A percentile compares a stretch with the other conserved stretches of the same genome.
These are phyloP conservation scores for Mylabris sibirica DNA, from an alignment of 2,888 invertebrate species.

Conservation along the genomic window DNA sequence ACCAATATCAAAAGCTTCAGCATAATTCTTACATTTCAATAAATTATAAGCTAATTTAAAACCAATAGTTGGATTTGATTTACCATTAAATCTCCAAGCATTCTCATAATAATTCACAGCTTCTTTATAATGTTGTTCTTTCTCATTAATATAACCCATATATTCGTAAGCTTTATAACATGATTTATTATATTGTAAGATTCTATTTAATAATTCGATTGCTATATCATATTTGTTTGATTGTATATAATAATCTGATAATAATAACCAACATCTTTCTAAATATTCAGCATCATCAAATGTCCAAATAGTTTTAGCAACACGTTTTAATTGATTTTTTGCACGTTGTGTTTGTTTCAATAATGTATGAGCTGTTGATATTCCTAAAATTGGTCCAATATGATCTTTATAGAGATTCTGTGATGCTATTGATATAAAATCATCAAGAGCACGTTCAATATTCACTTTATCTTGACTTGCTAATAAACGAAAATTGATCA, in stretches of 20 bases:
- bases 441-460: constrained; percentile 84
- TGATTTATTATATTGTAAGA: constrained; percentile 84
- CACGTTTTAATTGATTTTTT: constrained; percentile 89
- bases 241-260: constrained; percentile 90
- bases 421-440: constrained; percentile 74
- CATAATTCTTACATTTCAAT: constrained; percentile 86
- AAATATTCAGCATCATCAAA: constrained; percentile 96
- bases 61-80: constrained; percentile 84
- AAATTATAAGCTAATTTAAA: constrained; percentile 92
- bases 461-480: constrained; percentile 84
- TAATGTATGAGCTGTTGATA: constrained; percentile 75
- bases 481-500: constrained; percentile 83
- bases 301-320: constrained; percentile 87
- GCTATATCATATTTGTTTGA: constrained; percentile 87
- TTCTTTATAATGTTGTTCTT: constrained; percentile 88
- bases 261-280: constrained; percentile 92
- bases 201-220: constrained; percentile 78
- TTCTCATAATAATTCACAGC: constrained; percentile 83
- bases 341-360: constrained; percentile 91
- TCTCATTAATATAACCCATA: constrained; percentile 85
- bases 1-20: constrained; percentile 92
- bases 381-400: constrained; percentile 85
- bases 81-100: constrained; percentile 87
- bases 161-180: constrained; percentile 92
- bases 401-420: constrained; percentile 79